Percentiles rank a stretch among this genome's conserved stretches.
These are phyloP conservation scores for Nudaria mundana DNA, from an alignment of 2,888 invertebrate species.

Conservation along the genomic window DNA sequence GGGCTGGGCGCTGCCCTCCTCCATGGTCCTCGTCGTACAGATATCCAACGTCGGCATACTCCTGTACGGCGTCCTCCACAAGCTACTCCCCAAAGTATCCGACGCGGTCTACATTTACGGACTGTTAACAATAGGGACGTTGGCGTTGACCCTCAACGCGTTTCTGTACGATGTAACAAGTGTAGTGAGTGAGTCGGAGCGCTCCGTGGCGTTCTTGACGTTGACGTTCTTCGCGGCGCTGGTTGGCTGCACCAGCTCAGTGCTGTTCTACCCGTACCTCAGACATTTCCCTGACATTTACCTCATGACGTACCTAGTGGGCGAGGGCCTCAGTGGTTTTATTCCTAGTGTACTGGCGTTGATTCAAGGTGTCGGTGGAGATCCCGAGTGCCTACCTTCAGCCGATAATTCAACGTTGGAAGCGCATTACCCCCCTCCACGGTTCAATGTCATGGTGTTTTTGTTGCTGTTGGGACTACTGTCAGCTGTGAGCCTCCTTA, in stretches of 20 bases:
- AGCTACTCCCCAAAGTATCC: slow-evolving; percentile 59
- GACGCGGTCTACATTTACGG: slow-evolving; percentile 80
- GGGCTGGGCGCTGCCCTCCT: slow-evolving; percentile 92
- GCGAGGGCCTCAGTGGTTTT: slow-evolving; percentile 91
- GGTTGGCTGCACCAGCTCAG: slow-evolving; percentile 93
- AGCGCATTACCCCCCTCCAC: slow-evolving; percentile 70
- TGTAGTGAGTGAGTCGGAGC: slow-evolving; percentile 67
- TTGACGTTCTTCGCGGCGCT: slow-evolving; percentile 85
- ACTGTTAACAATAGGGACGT: slow-evolving; percentile 76
- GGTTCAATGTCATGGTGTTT: slow-evolving; percentile 81
- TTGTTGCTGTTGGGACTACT: slow-evolving; percentile 83
- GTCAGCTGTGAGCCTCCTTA: slow-evolving; percentile 82
- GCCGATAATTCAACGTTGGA: slow-evolving; percentile 49
- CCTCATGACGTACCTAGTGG: slow-evolving; percentile 90
- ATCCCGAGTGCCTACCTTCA: slow-evolving; percentile 69
- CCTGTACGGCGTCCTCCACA: slow-evolving; percentile 81
- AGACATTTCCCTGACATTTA: slow-evolving; percentile 87
- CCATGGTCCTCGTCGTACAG: slow-evolving; percentile 90
- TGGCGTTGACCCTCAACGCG: slow-evolving; percentile 80
- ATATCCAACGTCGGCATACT: slow-evolving; percentile 92
- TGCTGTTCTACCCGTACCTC: slow-evolving; percentile 93
- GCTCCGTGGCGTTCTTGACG: slow-evolving; percentile 81
- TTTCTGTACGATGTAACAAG: slow-evolving; percentile 82
- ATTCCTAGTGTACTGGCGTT: slow-evolving; percentile 90
- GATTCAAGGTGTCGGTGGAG: slow-evolving; percentile 89